A percentile compares a stretch with the other conserved stretches of the same genome.
Conservation (phyloP, 2,797 vertebrate genomes). For the Microtus californicus region DNA sequence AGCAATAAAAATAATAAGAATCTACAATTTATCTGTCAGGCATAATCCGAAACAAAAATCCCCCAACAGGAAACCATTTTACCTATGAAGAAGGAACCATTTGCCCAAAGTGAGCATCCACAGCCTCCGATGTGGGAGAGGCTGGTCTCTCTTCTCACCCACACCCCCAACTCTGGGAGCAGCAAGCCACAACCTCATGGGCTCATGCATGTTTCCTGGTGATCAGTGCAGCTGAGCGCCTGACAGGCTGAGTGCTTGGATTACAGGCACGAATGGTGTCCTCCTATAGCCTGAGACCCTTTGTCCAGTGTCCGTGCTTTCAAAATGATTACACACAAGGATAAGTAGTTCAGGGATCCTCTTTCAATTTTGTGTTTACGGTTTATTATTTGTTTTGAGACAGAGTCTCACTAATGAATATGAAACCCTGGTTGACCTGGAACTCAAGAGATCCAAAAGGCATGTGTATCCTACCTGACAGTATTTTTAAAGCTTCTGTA, state of each 20-base stretch:
- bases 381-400: neutral
- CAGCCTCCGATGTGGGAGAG: neutral
- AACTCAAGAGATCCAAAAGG: neutral
- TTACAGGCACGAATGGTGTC: neutral
- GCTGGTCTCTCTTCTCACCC: neutral
- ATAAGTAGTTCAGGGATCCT: neutral
- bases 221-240: neutral
- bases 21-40: neutral
- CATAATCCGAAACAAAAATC: fast-evolving
- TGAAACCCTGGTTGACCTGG: neutral
- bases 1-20: neutral
- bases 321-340: neutral
- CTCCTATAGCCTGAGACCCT: neutral
- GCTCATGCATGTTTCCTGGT: neutral
- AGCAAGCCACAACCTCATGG: neutral
- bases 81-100: neutral
- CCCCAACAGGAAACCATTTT: neutral
- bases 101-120: neutral
- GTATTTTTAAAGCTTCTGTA: neutral
- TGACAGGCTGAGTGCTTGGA: neutral
- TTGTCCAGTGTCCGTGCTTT: neutral
- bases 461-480: neutral
- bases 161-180: neutral
- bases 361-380: neutral
- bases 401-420: neutral